Percentiles rank a stretch among this genome's conserved stretches.
These are phyloP conservation scores for Vombatus ursinus DNA, from an alignment of 2,113 vertebrate species.

Conservation along the genomic window DNA sequence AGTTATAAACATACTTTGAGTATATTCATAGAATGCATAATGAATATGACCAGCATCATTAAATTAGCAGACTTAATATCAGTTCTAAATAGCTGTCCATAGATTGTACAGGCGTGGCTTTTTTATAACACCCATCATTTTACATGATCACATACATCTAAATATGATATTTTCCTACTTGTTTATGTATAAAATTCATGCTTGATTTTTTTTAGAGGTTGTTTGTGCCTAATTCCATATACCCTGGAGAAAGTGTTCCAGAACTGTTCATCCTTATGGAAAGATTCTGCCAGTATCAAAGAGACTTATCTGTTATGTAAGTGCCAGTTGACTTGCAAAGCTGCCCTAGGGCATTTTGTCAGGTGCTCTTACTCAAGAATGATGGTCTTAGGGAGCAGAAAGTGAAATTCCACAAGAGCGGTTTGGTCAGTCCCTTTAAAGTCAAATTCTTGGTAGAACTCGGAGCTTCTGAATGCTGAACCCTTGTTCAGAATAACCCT, in stretches of 20 bases:
- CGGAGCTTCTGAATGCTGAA: not conserved
- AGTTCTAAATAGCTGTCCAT: not conserved
- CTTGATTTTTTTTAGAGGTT: conserved; percentile 56
- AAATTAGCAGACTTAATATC: not conserved
- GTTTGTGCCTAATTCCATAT: conserved; percentile 63
- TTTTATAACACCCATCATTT: not conserved
- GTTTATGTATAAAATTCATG: not conserved
- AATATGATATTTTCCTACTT: not conserved
- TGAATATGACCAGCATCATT: not conserved
- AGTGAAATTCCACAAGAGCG: not conserved
- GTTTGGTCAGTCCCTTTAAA: not conserved
- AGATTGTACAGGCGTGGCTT: not conserved
- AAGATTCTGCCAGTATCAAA: conserved; percentile 80
- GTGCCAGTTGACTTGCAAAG: conserved; percentile 80
- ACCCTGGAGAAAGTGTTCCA: conserved; percentile 79
- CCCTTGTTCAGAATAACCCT: too few species aligned
- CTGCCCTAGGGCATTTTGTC: conserved; percentile 81
- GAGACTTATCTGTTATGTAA: conserved; percentile 80
- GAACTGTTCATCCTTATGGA: conserved; percentile 80
- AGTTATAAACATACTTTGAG: not conserved
- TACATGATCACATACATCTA: not conserved
- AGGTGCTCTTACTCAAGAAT: conserved; percentile 74
- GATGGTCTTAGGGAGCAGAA: conserved; percentile 57
- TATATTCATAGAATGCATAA: not conserved
- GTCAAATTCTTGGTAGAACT: not conserved